A percentile compares a stretch with the other conserved stretches of the same genome.
These are phyloP conservation scores for Alfaro cultratus DNA, from an alignment of 2,797 vertebrate species.

Conservation along the genomic window DNA sequence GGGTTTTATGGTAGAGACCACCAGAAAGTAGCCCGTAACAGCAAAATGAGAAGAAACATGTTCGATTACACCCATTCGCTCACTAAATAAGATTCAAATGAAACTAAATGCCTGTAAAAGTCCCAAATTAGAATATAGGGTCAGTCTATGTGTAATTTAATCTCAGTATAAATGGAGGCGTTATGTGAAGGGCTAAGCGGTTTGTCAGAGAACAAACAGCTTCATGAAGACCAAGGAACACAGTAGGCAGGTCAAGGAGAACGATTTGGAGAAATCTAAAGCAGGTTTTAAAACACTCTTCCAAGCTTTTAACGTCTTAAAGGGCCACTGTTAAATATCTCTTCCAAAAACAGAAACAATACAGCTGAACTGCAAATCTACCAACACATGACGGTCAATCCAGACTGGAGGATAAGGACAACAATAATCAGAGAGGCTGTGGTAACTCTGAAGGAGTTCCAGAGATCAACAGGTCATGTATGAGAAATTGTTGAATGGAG, in stretches of 20 bases:
- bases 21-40: background rate
- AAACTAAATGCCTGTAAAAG: background rate
- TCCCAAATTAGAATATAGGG: background rate
- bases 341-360: background rate
- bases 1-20: background rate
- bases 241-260: background rate
- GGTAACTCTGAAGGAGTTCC: background rate
- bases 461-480: background rate
- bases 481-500: background rate
- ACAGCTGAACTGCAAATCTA: background rate
- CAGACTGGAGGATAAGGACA: background rate
- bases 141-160: background rate
- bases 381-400: background rate
- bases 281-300: background rate
- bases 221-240: background rate
- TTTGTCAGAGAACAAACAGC: background rate
- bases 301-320: background rate
- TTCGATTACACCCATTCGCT: background rate
- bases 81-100: background rate
- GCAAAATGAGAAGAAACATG: background rate
- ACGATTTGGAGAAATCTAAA: background rate
- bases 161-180: background rate
- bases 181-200: background rate
- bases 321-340: background rate
- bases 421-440: background rate